Evolutionary conservation across 1,140 invertebrate genomes (phyloP), one percentile per base, ranked within the genome.

Genomic region (Pseudachorutes palmiensis): DNA sequence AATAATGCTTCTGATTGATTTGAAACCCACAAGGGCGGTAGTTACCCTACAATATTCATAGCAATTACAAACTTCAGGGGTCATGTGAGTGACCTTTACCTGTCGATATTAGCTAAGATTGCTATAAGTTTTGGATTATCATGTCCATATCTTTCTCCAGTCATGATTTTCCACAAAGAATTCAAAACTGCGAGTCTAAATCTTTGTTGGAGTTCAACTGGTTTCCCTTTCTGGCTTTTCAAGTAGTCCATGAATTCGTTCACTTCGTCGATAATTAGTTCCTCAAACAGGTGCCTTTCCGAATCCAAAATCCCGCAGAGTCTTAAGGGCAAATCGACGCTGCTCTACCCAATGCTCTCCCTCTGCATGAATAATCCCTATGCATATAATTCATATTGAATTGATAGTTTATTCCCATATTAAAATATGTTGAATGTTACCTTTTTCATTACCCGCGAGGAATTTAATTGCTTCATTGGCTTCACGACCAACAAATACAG

Each of bases 331-430:
- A 66, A 78, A 79, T 32, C 75, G 72, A 26, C 79, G 70, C 48
- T 81, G 78, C 75, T 82, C 81, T 74, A 78, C 74, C 80, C 80
- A 82, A n/a, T 68, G 32, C 2, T 74, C 45, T 16, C 79, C 80
- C 5, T 5, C 5, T 9, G 51, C 12, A 14, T 55, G 51, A 14
- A 55, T 19, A 55, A 55, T 55, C 24, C 51, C 51, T 26, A n/a
- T n/a, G n/a, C n/a, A n/a, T n/a, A n/a, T n/a, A n/a, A n/a, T n/a
- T n/a, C n/a, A n/a, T n/a, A n/a, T n/a, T n/a, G n/a, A n/a, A n/a
- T n/a, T n/a, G n/a, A n/a, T n/a, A n/a, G n/a, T n/a, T n/a, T n/a
- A n/a, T n/a, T n/a, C n/a, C n/a, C n/a, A n/a, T n/a, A n/a, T n/a
- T n/a, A n/a, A n/a, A n/a, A n/a, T n/a, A n/a, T n/a, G n/a, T n/a